Conservation (phyloP, 2,113 vertebrate species). For the Mobula hypostoma region DNA sequence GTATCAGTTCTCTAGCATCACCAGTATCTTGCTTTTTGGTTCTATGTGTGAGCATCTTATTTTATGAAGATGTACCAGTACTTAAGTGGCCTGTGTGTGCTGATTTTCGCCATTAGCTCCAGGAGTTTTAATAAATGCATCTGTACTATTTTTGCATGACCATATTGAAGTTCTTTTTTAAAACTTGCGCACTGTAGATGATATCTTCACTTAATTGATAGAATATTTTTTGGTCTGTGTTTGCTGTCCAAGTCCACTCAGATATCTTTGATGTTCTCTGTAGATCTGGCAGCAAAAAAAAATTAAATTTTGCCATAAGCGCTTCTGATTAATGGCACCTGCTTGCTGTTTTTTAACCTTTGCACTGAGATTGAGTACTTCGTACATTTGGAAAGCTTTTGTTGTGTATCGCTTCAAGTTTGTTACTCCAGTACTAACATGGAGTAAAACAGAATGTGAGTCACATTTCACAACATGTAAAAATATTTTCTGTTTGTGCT, state of each 20-base stretch:
- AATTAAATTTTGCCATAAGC: neutral
- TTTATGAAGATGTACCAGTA: too few relatives aligned
- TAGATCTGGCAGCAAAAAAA: neutral
- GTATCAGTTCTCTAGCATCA: too few relatives aligned
- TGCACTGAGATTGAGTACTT: neutral
- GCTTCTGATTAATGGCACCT: neutral
- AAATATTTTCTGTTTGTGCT: neutral
- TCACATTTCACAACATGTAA: neutral
- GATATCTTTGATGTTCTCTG: neutral
- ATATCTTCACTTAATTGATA: neutral
- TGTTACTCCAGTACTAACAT: neutral
- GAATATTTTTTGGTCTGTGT: neutral
- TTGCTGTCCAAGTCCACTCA: neutral
- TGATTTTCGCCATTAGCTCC: neutral
- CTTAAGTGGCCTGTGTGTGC: neutral
- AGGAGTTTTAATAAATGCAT: too few relatives aligned
- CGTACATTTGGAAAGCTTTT: neutral
- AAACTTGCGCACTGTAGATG: neutral
- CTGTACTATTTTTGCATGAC: neutral
- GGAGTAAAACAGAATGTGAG: neutral
- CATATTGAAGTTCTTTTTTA: neutral
- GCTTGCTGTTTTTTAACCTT: neutral
- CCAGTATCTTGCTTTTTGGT: too few relatives aligned
- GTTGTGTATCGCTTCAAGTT: neutral
- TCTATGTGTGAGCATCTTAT: too few relatives aligned